Evolutionary conservation across 37 sponge, comb jelly and placozoan species (phyloP).

Genomic region (Chondrilla cf. caribensis): DNA sequence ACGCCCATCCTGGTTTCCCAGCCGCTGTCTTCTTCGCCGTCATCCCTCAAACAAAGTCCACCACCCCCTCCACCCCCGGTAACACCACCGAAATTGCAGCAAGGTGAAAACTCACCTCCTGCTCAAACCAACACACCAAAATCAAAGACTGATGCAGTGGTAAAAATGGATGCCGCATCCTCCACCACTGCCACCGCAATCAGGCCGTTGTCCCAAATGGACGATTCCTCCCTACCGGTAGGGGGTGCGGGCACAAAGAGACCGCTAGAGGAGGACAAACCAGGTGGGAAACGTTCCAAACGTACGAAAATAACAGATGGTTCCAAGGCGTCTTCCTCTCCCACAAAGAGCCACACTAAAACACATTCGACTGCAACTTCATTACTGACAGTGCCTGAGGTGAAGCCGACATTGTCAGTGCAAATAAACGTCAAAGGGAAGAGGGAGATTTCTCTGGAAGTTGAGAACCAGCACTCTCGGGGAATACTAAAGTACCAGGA

Average conservation of each 20-base stretch:
- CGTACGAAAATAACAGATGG: neutral
- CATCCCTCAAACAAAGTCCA: neutral
- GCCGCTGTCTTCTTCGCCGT: constrained; percentile 19
- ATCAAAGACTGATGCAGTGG: neutral
- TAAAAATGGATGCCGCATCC: constrained; percentile 1
- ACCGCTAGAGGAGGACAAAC: neutral
- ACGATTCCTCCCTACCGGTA: neutral
- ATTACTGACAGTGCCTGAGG: constrained; percentile 11
- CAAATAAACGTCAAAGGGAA: neutral
- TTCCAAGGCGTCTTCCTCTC: neutral
- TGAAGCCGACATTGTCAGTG: constrained; percentile 19
- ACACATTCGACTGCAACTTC: neutral
- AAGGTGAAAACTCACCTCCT: neutral
- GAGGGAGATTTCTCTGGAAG: neutral
- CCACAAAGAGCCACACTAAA: neutral
- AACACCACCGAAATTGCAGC: neutral
- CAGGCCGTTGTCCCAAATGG: neutral
- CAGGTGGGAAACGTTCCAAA: neutral
- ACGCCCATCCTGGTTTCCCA: constrained; percentile 66
- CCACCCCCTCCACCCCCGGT: neutral
- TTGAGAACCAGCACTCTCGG: constrained; percentile 7
- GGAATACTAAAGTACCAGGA: constrained; percentile 22
- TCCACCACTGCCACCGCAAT: neutral
- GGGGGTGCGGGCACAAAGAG: neutral
- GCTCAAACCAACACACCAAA: neutral